Percentiles rank a stretch among this genome's conserved stretches.
Conservation (phyloP, 1,140 invertebrate genomes). For the Sycobia sp. region DNA sequence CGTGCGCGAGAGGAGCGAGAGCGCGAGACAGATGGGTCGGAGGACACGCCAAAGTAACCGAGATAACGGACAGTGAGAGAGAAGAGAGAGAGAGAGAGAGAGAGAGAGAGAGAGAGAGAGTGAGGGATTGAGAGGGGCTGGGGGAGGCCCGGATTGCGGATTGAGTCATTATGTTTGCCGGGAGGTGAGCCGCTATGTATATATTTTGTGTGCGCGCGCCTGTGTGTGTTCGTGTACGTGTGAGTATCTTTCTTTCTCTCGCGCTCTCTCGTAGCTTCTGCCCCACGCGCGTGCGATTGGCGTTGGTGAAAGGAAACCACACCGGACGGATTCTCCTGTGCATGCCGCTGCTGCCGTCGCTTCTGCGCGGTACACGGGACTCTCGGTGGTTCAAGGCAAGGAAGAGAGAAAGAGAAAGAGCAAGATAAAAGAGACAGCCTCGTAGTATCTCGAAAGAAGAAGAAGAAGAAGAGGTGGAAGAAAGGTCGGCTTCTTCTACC, state of each 20-base stretch:
- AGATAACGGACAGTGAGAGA: conserved; percentile 23
- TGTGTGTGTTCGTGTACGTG: no score
- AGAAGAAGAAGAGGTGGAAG: no score
- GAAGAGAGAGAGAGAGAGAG: not conserved
- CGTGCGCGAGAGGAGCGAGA: conserved; percentile 4
- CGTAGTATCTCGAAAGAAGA: no score
- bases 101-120: conserved; percentile 33
- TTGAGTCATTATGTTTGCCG: conserved; percentile 62
- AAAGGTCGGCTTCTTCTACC: no score
- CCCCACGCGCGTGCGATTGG: conserved; percentile 15
- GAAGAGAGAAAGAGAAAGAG: no score
- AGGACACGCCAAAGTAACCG: conserved; percentile 23
- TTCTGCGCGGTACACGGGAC: no score
- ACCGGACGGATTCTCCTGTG: not conserved
- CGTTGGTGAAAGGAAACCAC: conserved; percentile 9
- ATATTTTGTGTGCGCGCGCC: no score
- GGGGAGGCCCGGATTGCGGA: conserved; percentile 57
- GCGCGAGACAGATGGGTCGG: conserved; percentile 33
- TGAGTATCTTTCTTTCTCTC: not conserved
- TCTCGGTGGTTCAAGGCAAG: no score
- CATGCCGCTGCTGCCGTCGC: no score
- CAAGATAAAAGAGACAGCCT: no score
- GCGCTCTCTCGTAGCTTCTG: not conserved
- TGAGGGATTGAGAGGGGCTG: conserved; percentile 50
- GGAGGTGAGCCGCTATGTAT: conserved; percentile 8